Base-by-base conservation (phyloP, 2,113 vertebrate genomes). In the Carlito syrichta region DNA sequence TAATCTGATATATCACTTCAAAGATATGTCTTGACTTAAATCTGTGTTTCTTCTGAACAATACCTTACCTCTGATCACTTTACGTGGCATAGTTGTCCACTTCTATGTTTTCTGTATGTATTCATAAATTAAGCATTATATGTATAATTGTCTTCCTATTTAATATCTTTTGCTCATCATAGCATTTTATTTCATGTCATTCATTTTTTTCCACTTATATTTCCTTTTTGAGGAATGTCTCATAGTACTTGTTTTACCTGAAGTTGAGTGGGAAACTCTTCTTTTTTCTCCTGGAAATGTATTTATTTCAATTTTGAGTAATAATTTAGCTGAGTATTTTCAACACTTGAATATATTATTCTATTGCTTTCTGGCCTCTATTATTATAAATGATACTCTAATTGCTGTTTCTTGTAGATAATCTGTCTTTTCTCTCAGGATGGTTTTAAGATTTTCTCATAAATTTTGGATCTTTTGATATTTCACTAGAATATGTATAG, bases 381-480 rank as follows among this genome's bases (percentile, higher is more conserved):
- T 40, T 79, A 30, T 76, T 89, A 73, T 35, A 54, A 56, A 45
- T 79, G 43, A 62, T 94, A 16, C 56, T 40, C 74, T 68, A 78
- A 85, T 40, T 68, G 17, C 30, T 79, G 13, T 86, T 94, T 73
- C 79, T 84, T 87, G 0, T 78, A 86, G 40, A 7, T 35, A 79
- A 91, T 86, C 40, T 84, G 17, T 86, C 11, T 63, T 87, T 63
- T 78, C 8, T 84, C 48, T 93, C 3, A 40, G 78, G 23, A 68
- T 94, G 11, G 38, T 89, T 94, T 96, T 14, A 85, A 88, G 56
- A 69, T 76, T 93, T 69, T 95, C 17, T 96, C 22, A 88, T 40
- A 60, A n/a, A 32, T 91, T 93, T 92, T 63, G 43, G 17, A 45
- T 90, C 35, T 50, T 95, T 82, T 54, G 32, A 32, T 95, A 77